Conservation (phyloP, 2,113 vertebrate genomes). For the Meriones unguiculatus region DNA sequence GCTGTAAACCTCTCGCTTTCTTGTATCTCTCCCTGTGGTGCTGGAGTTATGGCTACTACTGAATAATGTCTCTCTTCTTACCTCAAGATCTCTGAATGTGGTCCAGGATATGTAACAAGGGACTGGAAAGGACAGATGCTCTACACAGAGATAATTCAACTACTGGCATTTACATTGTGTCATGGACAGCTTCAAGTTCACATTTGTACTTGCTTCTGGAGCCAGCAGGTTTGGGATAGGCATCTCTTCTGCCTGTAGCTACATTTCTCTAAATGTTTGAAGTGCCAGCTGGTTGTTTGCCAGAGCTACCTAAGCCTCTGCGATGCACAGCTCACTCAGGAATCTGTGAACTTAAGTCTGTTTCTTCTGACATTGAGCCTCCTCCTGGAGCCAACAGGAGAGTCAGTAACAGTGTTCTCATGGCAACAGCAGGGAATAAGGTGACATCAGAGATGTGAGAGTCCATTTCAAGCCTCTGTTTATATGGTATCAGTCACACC, state of each 20-base stretch:
- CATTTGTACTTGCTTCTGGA: background rate
- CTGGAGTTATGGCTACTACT: background rate
- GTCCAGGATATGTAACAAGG: background rate
- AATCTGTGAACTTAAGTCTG: background rate
- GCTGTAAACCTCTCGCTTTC: background rate
- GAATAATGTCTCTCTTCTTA: background rate
- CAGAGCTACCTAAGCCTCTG: background rate
- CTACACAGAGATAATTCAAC: background rate
- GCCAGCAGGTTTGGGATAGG: background rate
- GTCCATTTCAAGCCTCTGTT: background rate
- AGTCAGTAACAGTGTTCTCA: background rate
- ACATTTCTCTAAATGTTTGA: background rate
- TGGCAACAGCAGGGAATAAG: background rate
- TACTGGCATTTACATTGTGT: background rate
- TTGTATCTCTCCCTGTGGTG: background rate
- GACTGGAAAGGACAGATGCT: background rate
- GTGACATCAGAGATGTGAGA: background rate
- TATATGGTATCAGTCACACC: background rate
- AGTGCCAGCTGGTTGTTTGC: background rate
- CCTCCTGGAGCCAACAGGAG: background rate
- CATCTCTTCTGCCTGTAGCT: background rate
- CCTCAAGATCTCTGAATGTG: background rate
- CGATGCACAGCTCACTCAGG: background rate
- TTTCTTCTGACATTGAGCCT: background rate
- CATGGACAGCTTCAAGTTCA: background rate